A percentile compares a stretch with the other conserved stretches of the same genome.
Conservation (phyloP, 2,888 invertebrate species). For the Caenorhabditis doughertyi region DNA sequence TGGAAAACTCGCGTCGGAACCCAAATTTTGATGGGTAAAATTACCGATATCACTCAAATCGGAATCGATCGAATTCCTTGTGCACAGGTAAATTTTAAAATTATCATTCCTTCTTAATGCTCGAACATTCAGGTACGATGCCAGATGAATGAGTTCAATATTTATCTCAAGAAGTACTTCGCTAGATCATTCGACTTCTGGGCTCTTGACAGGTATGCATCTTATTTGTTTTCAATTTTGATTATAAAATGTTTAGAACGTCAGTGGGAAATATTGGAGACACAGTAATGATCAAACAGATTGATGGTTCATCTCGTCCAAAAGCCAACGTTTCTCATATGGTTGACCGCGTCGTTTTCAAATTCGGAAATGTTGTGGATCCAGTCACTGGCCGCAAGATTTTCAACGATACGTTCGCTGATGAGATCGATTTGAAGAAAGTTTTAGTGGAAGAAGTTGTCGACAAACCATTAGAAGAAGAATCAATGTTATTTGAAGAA, state of each 20-base stretch:
- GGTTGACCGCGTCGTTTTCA: slow-evolving; percentile 76
- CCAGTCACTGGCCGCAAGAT: slow-evolving; percentile 78
- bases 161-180: slow-evolving; percentile 80
- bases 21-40: slow-evolving; percentile 76
- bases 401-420: slow-evolving; percentile 74
- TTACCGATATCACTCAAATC: slow-evolving; percentile 77
- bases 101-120: too few species aligned
- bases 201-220: slow-evolving; percentile 75
- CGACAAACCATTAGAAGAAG: slow-evolving; percentile 75
- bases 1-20: slow-evolving; percentile 72
- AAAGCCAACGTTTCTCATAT: slow-evolving; percentile 75
- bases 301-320: slow-evolving; percentile 72
- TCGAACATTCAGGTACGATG: slow-evolving; percentile 74
- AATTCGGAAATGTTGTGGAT: slow-evolving; percentile 77
- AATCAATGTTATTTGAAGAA: slow-evolving; percentile 76
- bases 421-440: slow-evolving; percentile 75
- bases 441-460: slow-evolving; percentile 75
- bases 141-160: slow-evolving; percentile 79
- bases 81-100: slow-evolving; percentile 77
- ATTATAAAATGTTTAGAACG: slow-evolving; percentile 35
- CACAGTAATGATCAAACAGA: slow-evolving; percentile 76
- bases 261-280: slow-evolving; percentile 74
- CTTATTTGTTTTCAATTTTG: background rate
- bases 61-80: slow-evolving; percentile 78
- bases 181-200: slow-evolving; percentile 78